A percentile compares a stretch with the other conserved stretches of the same genome.
These are phyloP conservation scores for Pheucticus melanocephalus DNA, from an alignment of 2,113 vertebrate species.

Conservation along the genomic window DNA sequence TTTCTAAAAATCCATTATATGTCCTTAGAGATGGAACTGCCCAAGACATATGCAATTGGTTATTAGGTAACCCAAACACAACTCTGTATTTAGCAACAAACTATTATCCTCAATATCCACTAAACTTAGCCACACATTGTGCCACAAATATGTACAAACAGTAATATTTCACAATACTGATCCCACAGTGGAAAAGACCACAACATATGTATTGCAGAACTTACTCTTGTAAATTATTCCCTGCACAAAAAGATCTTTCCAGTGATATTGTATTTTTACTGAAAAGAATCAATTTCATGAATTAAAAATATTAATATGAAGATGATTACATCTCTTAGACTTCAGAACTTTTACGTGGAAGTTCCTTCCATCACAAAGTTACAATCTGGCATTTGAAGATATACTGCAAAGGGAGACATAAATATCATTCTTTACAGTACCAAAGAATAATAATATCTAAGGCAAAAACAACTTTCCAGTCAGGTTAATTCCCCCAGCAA, in stretches of 20 bases:
- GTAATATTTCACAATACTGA: background rate
- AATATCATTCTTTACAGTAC: background rate
- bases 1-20: background rate
- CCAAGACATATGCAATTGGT: background rate
- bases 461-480: background rate
- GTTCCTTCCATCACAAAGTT: background rate
- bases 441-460: fast-evolving
- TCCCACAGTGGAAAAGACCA: background rate
- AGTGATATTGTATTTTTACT: background rate
- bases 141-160: background rate
- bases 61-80: background rate
- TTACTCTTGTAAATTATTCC: background rate
- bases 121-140: background rate
- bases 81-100: conserved; percentile 24
- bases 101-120: background rate
- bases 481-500: background rate
- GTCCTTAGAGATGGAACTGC: background rate
- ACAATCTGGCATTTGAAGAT: background rate
- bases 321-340: background rate
- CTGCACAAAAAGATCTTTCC: background rate
- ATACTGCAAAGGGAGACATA: background rate
- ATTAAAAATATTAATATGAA: background rate
- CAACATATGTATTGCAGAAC: background rate
- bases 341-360: background rate
- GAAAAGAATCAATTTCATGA: background rate